Percentiles rank a stretch among this genome's conserved stretches.
Evolutionary conservation across 2,113 vertebrate species (phyloP).

Genomic region (Athene noctua): DNA sequence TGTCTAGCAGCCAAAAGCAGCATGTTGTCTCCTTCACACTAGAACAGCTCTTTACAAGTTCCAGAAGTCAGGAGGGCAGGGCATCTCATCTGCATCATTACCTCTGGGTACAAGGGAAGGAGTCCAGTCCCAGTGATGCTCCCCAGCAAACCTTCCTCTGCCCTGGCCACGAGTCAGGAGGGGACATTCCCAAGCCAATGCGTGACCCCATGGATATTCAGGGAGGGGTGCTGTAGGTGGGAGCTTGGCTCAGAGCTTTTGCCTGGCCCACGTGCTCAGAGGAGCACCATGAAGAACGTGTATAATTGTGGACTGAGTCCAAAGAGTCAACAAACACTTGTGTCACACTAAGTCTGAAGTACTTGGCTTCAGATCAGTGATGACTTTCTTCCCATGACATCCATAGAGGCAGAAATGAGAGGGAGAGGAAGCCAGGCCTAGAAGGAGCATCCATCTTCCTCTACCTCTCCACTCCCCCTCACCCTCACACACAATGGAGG

Average conservation of each 20-base stretch:
- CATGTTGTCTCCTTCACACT: background rate
- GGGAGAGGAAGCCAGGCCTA: background rate
- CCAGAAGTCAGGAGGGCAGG: background rate
- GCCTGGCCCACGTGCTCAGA: background rate
- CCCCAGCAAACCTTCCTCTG: background rate
- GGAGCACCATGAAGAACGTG: background rate
- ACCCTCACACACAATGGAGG: background rate
- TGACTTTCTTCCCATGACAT: background rate
- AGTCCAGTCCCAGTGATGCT: background rate
- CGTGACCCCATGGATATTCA: accelerated
- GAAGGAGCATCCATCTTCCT: background rate
- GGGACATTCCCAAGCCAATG: background rate
- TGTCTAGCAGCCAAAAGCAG: background rate
- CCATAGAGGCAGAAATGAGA: background rate
- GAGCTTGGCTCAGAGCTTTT: background rate
- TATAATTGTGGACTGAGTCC: background rate
- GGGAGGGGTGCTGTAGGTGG: background rate
- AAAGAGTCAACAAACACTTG: slow-evolving; percentile 10
- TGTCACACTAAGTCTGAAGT: background rate
- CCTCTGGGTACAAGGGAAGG: background rate
- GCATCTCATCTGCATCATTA: background rate
- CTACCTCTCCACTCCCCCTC: background rate
- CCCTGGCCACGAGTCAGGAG: background rate
- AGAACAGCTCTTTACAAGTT: background rate
- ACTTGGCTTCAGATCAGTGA: background rate